Percentiles rank a stretch among this genome's conserved stretches.
Evolutionary conservation across 2,113 vertebrate species (phyloP).

Genomic region (Anhinga rufa): DNA sequence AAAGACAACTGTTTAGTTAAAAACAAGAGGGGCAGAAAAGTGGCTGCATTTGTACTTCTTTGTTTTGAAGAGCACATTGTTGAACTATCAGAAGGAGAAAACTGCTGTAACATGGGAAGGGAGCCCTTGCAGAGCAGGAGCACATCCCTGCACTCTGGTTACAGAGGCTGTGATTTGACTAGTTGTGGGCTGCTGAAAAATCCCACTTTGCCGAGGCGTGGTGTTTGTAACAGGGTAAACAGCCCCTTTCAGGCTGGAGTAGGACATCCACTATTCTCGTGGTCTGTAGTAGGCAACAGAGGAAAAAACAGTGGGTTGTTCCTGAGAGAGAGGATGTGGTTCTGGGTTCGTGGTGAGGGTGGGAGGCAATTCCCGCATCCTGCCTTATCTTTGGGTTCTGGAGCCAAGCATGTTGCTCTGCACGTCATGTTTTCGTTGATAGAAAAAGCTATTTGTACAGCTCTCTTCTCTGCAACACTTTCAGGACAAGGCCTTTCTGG

Average conservation of each 20-base stretch:
- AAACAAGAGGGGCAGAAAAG: neutral
- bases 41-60: neutral
- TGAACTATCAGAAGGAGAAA: neutral
- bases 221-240: neutral
- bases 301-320: neutral
- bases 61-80: neutral
- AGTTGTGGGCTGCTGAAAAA: neutral
- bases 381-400: neutral
- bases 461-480: neutral
- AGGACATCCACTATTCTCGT: neutral
- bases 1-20: neutral
- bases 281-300: neutral
- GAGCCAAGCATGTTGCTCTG: neutral
- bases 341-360: conserved; percentile 1
- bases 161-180: neutral
- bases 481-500: neutral
- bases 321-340: conserved; percentile 36
- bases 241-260: neutral
- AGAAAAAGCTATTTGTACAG: neutral
- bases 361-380: conserved; percentile 35
- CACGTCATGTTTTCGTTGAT: neutral
- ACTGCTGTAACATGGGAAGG: neutral
- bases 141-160: neutral
- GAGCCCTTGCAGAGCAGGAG: neutral
- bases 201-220: neutral